Evolutionary conservation across 2,113 vertebrate species (phyloP).

Genomic region (Esox niger): DNA sequence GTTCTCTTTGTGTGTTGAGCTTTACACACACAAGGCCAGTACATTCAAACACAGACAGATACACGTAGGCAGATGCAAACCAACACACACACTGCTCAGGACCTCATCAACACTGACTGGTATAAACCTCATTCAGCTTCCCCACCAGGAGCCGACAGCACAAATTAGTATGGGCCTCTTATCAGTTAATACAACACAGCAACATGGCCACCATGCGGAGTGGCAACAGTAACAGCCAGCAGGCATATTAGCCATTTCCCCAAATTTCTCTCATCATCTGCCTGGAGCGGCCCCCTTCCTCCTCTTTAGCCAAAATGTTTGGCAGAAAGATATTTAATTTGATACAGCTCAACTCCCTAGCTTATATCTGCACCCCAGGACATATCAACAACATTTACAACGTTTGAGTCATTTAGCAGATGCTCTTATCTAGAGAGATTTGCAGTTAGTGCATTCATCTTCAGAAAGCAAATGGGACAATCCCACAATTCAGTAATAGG

Average conservation of each 20-base stretch:
- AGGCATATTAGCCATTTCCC: not conserved
- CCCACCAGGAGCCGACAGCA: not conserved
- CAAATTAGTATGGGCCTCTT: not conserved
- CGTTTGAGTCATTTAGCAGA: too few species aligned
- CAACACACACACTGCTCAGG: not conserved
- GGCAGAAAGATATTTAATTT: too few species aligned
- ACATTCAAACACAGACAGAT: not conserved
- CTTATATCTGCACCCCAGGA: too few species aligned
- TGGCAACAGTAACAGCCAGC: not conserved
- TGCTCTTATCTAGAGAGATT: too few species aligned
- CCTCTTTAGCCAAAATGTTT: not conserved
- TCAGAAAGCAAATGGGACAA: too few species aligned
- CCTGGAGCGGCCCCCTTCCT: not conserved
- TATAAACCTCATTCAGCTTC: not conserved
- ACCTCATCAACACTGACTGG: not conserved
- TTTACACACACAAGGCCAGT: not conserved
- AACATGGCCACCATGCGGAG: not conserved
- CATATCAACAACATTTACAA: too few species aligned
- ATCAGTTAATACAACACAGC: constrained; percentile 4
- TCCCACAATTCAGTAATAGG: too few species aligned
- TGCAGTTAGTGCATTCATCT: too few species aligned
- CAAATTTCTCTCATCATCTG: not conserved
- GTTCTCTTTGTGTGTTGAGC: not conserved
- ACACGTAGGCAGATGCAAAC: not conserved
- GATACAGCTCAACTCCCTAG: too few species aligned